These are phyloP conservation scores for Protophormia terraenovae DNA, from an alignment of 2,888 invertebrate genomes.

Conservation along the genomic window DNA sequence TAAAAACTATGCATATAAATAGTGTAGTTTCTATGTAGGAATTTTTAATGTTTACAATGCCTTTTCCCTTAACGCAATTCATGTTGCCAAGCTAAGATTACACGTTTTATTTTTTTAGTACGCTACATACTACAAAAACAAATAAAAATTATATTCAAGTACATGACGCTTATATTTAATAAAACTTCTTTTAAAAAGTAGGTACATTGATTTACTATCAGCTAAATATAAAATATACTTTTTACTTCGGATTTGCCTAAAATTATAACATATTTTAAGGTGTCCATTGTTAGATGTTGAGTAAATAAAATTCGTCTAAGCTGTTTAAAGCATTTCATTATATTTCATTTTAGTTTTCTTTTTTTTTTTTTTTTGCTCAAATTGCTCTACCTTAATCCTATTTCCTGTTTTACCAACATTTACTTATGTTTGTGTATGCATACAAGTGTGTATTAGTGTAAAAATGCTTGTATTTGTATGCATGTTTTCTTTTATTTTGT, in stretches of 20 bases:
- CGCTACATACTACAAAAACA: constrained; percentile 7
- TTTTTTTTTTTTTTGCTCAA: constrained; percentile 17
- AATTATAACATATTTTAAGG: constrained; percentile 13
- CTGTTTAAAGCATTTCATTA: constrained; percentile 13
- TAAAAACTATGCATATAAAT: constrained; percentile 48
- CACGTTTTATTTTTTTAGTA: constrained; percentile 31
- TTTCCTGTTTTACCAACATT: constrained; percentile 29
- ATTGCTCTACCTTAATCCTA: constrained; percentile 10
- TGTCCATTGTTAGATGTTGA: background rate
- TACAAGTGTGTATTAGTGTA: background rate
- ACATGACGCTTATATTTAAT: too few relatives aligned
- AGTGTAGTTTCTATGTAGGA: constrained; percentile 38
- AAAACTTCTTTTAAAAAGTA: too few relatives aligned
- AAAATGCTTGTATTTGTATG: constrained; percentile 30
- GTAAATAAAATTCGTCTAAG: constrained; percentile 51
- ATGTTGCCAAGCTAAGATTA: constrained; percentile 50
- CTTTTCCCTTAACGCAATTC: constrained; percentile 41
- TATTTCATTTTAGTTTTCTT: background rate
- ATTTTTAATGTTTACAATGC: constrained; percentile 60
- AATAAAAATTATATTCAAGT: background rate
- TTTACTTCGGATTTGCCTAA: background rate
- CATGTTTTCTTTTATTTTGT: constrained; percentile 2
- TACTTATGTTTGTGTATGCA: background rate
- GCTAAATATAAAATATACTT: background rate
- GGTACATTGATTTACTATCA: too few relatives aligned